These are phyloP conservation scores for Drosophila mayaguana DNA, from an alignment of 2,888 invertebrate species.

Conservation along the genomic window DNA sequence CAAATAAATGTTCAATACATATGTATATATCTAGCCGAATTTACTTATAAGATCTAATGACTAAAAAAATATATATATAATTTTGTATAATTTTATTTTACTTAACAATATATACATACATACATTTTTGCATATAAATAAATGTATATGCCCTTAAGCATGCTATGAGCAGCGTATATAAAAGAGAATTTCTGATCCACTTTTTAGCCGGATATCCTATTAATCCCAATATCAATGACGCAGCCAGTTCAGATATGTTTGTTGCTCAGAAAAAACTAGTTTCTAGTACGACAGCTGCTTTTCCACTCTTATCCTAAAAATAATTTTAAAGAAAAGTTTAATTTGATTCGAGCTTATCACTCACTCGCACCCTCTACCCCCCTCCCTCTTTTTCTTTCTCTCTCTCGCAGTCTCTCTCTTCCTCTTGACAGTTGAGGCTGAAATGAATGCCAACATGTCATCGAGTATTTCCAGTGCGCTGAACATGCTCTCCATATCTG, in stretches of 20 bases:
- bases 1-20: too few species aligned
- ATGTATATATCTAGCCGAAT: too few species aligned
- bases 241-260: background rate
- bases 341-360: conserved; percentile 36
- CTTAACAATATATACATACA: too few species aligned
- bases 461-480: conserved; percentile 36
- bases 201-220: conserved; percentile 21
- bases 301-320: conserved; percentile 3
- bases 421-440: background rate
- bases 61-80: too few species aligned
- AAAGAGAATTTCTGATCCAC: background rate
- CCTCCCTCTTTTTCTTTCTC: too few species aligned
- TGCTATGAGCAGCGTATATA: background rate
- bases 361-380: background rate
- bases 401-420: background rate
- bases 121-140: background rate
- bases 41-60: too few species aligned
- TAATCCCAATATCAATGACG: conserved; percentile 29
- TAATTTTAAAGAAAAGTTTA: conserved; percentile 24
- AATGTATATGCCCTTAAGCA: background rate
- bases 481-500: conserved; percentile 25
- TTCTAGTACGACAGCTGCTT: conserved; percentile 32
- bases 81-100: too few species aligned
- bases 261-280: conserved; percentile 19
- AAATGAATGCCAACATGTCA: conserved; percentile 37